Base-by-base conservation (phyloP, 2,888 invertebrate species). In the Melanchra persicariae region DNA sequence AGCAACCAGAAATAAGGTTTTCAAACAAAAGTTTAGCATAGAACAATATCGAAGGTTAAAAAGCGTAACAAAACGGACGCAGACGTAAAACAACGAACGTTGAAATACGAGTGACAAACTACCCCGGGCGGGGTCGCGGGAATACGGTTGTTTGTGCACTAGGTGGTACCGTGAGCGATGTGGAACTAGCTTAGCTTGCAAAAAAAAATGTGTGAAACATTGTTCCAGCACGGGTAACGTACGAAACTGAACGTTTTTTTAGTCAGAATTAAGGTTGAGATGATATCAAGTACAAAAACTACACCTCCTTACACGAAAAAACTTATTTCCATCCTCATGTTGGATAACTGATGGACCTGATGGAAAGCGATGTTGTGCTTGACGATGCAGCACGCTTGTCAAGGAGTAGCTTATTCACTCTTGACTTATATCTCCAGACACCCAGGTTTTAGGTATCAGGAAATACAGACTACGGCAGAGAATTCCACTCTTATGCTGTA, bases 41-140 rank as follows among this genome's bases (percentile, higher is more conserved):
- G 64, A 83, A 83, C 68, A 86, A 87, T 88, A 89, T 89, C 81
- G 88, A 88, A 85, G 83, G 83, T 80, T 85, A 86, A 88, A 89
- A 87, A 88, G 84, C 79, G 76, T 75, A 82, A 74, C 83, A 85
- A 86, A 87, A 85, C 78, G 74, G 51, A 67, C 55, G 87, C 86
- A 88, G 90, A 89, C 89, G 89, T 87, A 88, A 90, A 90, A 89
- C 88, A 85, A 85, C 85, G 65, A 86, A 80, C 75, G 85, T 81
- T 82, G 85, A 86, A 87, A 87, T 81, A 83, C 72, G 72, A 86
- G 91, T 91, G 91, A 92, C 90, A 91, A 91, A 92, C 87, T 89
- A 88, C 85, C 86, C 79, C 74, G 55, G 79, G 79, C 76, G 77
- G 84, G 86, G 87, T 70, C 82, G 69, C 67, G 74, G 83, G 77